These are phyloP conservation scores for Ctenosaura bakeri DNA, from an alignment of 2,797 vertebrate species.

Conservation along the genomic window DNA sequence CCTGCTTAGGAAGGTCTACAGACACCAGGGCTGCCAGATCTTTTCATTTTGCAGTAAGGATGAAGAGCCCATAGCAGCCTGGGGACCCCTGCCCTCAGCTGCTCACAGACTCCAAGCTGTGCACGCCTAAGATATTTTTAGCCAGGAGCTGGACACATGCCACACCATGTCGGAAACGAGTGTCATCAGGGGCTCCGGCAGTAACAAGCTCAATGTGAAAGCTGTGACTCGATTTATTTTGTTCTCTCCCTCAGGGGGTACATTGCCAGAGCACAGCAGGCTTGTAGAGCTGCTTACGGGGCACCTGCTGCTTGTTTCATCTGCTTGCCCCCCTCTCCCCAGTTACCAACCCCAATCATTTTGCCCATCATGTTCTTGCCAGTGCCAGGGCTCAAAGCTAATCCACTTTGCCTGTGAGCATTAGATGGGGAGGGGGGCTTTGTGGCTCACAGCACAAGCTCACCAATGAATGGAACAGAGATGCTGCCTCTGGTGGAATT, in stretches of 20 bases:
- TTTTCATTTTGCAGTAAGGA: neutral
- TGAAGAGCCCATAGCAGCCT: neutral
- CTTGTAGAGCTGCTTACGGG: slow-evolving; percentile 53
- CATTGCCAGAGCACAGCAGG: slow-evolving; percentile 44
- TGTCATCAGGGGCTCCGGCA: neutral
- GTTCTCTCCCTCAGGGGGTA: slow-evolving; percentile 43
- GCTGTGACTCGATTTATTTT: slow-evolving; percentile 60
- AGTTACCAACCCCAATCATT: slow-evolving; percentile 56
- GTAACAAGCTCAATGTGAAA: slow-evolving; percentile 30
- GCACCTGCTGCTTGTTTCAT: slow-evolving; percentile 63
- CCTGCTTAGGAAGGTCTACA: neutral
- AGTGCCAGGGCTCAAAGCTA: slow-evolving; percentile 69
- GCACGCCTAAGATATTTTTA: slow-evolving; percentile 16
- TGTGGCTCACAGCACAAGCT: slow-evolving; percentile 62
- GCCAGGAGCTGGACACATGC: slow-evolving; percentile 1
- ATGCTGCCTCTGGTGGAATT: slow-evolving; percentile 53
- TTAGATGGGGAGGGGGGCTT: slow-evolving; percentile 68
- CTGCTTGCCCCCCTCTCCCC: slow-evolving; percentile 56
- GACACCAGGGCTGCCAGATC: neutral
- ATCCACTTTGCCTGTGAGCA: slow-evolving; percentile 72
- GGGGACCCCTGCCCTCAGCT: slow-evolving; percentile 4
- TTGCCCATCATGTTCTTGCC: slow-evolving; percentile 38
- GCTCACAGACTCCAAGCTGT: neutral
- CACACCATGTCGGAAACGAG: neutral
- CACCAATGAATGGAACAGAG: slow-evolving; percentile 47